Base-by-base conservation (phyloP, 2,888 invertebrate species). In the Hypolimnas misippus region DNA sequence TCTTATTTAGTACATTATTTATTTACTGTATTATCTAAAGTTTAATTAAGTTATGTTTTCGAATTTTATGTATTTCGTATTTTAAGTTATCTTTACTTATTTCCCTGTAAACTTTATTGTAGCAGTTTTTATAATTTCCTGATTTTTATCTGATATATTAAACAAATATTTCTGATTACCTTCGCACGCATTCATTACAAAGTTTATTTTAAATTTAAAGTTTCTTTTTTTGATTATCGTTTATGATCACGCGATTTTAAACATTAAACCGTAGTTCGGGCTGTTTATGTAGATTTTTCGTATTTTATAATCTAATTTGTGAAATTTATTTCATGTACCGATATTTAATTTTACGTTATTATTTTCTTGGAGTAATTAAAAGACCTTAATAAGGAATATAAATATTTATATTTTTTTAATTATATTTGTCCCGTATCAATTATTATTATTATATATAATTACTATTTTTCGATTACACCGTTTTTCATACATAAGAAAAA, bases 181-280 rank as follows among this genome's bases (percentile, higher is more conserved):
- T 53, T 2, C 16, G 42, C 65, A 65, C 65, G 65, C 57, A 58
- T 54, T 46, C 3, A n/a, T 10, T 42, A 57, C 35, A 29, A 49
- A 29, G 21, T 12, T 16, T 42, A 7, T n/a, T 1, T 14, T 29
- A n/a, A 49, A 49, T 25, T 49, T 49, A 29, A 49, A 12, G n/a
- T 49, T 49, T 29, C 12, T 65, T 29, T 51, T n/a, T 38, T 57
- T 63, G 7, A 7, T 42, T 57, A 64, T 59, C 55, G 56, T 57
- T 65, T 69, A 29, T 4, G 65, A 60, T 66, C 68, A 68, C 69
- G 66, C 66, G 64, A 38, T 50, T 58, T 58, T 55, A 64, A 14
- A 14, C 25, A 7, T 49, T n/a, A 25, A n/a, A 5, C n/a, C 19
- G 35, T 21, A n/a, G 12, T 29, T 38, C 14, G 7, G 31, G 19